Percentiles rank a stretch among this genome's conserved stretches.
Evolutionary conservation across 2,113 vertebrate species (phyloP).

Genomic region (Cebidichthys violaceus): DNA sequence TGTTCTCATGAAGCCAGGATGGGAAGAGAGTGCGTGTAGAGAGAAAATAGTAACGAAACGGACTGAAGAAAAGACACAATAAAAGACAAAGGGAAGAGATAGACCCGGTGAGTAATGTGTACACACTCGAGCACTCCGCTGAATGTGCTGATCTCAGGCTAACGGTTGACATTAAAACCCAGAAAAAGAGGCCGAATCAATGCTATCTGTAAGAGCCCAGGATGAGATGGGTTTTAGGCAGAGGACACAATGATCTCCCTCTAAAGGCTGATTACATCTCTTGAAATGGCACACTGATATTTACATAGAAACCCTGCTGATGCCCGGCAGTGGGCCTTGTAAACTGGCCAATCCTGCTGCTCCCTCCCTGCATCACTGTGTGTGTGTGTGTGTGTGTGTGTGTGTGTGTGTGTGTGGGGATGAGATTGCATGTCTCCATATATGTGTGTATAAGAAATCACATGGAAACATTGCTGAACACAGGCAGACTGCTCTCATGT

Average conservation of each 20-base stretch:
- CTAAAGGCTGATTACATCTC: constrained; percentile 68
- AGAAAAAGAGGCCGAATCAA: constrained; percentile 59
- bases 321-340: constrained; percentile 21
- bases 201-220: constrained; percentile 54
- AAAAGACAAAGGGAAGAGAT: constrained; percentile 11
- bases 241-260: constrained; percentile 65
- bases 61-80: constrained; percentile 35
- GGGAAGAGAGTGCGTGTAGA: background rate
- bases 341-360: constrained; percentile 15
- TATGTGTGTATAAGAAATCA: background rate
- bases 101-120: constrained; percentile 49
- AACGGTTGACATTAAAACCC: constrained; percentile 69
- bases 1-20: background rate
- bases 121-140: constrained; percentile 30
- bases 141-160: constrained; percentile 68
- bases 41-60: constrained; percentile 19
- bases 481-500: background rate
- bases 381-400: constrained; percentile 17
- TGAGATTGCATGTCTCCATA: background rate
- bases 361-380: constrained; percentile 9
- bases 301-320: constrained; percentile 63
- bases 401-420: background rate
- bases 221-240: constrained; percentile 58
- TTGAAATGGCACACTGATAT: constrained; percentile 65
- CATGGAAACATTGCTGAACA: background rate